phyloP scores from a whole-genome alignment of 2,888 invertebrate species.

The Leptopilina drosophilae region DNA sequence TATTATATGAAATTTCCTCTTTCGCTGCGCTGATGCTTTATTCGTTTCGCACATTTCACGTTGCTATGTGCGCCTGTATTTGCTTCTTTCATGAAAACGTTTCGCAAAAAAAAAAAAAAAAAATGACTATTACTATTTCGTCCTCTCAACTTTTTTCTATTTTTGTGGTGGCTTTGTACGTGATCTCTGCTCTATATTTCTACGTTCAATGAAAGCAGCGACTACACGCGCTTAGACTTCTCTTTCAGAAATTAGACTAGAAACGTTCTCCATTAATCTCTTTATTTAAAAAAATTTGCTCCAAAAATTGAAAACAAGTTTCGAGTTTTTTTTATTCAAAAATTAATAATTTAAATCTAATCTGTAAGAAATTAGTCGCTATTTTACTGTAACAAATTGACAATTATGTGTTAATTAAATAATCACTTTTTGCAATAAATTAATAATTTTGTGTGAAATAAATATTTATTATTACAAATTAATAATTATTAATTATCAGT shows the following conservation, averaged over 20 bases:
- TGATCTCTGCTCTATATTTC: constrained; percentile 28
- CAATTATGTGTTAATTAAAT: no score
- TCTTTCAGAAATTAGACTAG: constrained; percentile 24
- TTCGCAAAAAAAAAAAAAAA: constrained; percentile 30
- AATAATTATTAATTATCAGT: no score
- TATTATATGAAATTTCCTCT: constrained; percentile 22
- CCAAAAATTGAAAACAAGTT: no score
- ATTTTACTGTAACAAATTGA: no score
- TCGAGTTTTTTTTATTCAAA: no score
- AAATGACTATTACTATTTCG: constrained; percentile 18
- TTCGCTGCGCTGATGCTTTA: constrained; percentile 50
- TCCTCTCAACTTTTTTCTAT: constrained; percentile 38
- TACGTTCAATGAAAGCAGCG: constrained; percentile 49
- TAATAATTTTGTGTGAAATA: background rate
- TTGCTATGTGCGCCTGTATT: constrained; percentile 56
- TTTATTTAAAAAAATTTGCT: background rate
- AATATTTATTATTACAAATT: no score
- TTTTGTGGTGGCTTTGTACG: constrained; percentile 29
- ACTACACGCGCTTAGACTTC: constrained; percentile 41
- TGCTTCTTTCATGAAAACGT: constrained; percentile 56
- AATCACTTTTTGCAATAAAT: background rate
- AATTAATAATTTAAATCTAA: no score
- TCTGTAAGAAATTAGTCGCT: no score
- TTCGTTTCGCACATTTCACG: constrained; percentile 66
- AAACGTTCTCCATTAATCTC: constrained; percentile 28